A percentile compares a stretch with the other conserved stretches of the same genome.
Conservation (phyloP, 2,888 invertebrate genomes). For the Melangyna quadrimaculata region DNA sequence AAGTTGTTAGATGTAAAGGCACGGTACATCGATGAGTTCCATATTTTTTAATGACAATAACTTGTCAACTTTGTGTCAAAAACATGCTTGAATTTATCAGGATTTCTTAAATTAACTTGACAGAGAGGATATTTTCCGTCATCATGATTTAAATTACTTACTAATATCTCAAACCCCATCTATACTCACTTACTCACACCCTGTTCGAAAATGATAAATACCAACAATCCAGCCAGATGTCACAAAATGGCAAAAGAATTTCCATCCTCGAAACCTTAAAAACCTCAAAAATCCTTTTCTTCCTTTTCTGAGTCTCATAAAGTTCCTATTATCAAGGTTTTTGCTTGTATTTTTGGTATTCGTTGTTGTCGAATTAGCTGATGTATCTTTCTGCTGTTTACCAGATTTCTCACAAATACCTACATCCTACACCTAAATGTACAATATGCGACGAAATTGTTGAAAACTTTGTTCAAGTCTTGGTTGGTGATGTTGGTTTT, state of each 20-base stretch:
- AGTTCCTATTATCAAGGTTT: not conserved
- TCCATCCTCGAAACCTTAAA: constrained; percentile 5
- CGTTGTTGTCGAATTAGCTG: not conserved
- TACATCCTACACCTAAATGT: not conserved
- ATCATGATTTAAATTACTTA: constrained; percentile 38
- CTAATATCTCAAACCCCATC: not conserved
- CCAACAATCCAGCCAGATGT: constrained; percentile 21
- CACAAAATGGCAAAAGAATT: constrained; percentile 20
- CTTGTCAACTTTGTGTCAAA: constrained; percentile 47
- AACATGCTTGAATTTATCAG: constrained; percentile 42
- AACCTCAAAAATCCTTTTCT: constrained; percentile 27
- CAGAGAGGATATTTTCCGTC: not conserved
- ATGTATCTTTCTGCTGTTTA: not conserved
- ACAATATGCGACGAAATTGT: not conserved
- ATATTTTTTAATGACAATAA: not conserved
- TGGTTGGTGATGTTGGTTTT: not conserved
- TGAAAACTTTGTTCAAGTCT: not conserved
- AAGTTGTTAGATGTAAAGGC: too few relatives aligned
- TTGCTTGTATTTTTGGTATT: not conserved
- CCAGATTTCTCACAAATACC: not conserved
- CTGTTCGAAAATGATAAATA: not conserved
- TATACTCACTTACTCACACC: not conserved
- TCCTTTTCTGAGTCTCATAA: not conserved
- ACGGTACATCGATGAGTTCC: not conserved
- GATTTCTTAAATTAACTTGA: constrained; percentile 42